These are phyloP conservation scores for Lerema accius DNA, from an alignment of 1,140 invertebrate species.

Conservation along the genomic window DNA sequence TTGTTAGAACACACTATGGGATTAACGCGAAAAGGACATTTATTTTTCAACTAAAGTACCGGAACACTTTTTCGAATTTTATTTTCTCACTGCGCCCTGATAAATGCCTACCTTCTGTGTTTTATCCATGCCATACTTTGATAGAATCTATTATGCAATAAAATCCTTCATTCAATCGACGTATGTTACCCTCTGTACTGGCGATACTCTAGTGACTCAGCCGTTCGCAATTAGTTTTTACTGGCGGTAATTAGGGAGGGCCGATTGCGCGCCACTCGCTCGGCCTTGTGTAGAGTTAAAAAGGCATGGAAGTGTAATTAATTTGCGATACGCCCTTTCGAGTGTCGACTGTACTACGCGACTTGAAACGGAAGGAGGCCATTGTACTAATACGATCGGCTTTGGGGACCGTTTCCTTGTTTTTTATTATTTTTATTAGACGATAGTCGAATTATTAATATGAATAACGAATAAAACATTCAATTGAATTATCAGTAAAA, in stretches of 20 bases:
- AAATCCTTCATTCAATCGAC: background rate
- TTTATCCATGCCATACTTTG: too few species aligned
- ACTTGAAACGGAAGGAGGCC: slow-evolving; percentile 31
- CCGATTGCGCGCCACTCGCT: slow-evolving; percentile 58
- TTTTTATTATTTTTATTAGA: slow-evolving; percentile 10
- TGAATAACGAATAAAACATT: too few species aligned
- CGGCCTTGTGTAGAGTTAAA: slow-evolving; percentile 38
- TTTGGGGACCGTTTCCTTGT: slow-evolving; percentile 8
- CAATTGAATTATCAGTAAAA: too few species aligned
- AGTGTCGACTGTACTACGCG: slow-evolving; percentile 28
- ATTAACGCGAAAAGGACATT: too few species aligned
- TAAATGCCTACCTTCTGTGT: too few species aligned
- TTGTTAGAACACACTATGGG: too few species aligned
- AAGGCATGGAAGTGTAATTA: slow-evolving; percentile 45
- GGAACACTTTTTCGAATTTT: too few species aligned
- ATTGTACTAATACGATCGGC: slow-evolving; percentile 17
- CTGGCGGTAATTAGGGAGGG: slow-evolving; percentile 68
- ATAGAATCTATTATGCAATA: too few species aligned
- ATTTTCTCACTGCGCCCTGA: too few species aligned
- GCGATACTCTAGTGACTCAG: slow-evolving; percentile 32
- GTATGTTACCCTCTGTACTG: slow-evolving; percentile 1
- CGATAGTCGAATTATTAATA: too few species aligned
- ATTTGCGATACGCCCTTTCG: slow-evolving; percentile 37
- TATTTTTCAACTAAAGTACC: too few species aligned
- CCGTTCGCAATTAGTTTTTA: slow-evolving; percentile 72